phyloP scores from a whole-genome alignment of 2,113 vertebrate genomes.

The Saccopteryx bilineata region DNA sequence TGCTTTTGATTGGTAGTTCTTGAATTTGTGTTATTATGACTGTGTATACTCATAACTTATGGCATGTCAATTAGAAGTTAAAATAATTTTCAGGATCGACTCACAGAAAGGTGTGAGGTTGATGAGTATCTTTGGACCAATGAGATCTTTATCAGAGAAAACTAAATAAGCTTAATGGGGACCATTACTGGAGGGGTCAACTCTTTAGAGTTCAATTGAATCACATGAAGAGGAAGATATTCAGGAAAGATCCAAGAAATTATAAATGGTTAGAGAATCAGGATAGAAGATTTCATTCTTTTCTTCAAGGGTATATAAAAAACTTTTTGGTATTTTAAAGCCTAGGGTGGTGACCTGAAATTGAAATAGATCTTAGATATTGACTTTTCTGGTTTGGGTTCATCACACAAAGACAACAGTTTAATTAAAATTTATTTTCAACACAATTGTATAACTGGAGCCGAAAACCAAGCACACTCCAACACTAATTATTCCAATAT shows the following conservation, averaged over 20 bases:
- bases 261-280: neutral
- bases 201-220: neutral
- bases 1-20: neutral
- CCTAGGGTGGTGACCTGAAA: neutral
- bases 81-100: neutral
- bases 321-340: neutral
- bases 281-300: neutral
- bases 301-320: neutral
- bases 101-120: neutral
- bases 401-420: neutral
- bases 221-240: neutral
- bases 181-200: neutral
- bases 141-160: neutral
- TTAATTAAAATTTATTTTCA: neutral
- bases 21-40: neutral
- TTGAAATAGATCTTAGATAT: neutral
- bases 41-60: neutral
- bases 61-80: neutral
- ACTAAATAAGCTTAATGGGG: neutral
- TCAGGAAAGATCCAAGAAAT: neutral
- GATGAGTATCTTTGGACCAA: neutral
- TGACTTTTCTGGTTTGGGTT: neutral
- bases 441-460: neutral
- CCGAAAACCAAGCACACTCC: neutral
- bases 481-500: neutral